These are phyloP conservation scores for Sympetrum striolatum DNA, from an alignment of 2,888 invertebrate species.

Conservation along the genomic window DNA sequence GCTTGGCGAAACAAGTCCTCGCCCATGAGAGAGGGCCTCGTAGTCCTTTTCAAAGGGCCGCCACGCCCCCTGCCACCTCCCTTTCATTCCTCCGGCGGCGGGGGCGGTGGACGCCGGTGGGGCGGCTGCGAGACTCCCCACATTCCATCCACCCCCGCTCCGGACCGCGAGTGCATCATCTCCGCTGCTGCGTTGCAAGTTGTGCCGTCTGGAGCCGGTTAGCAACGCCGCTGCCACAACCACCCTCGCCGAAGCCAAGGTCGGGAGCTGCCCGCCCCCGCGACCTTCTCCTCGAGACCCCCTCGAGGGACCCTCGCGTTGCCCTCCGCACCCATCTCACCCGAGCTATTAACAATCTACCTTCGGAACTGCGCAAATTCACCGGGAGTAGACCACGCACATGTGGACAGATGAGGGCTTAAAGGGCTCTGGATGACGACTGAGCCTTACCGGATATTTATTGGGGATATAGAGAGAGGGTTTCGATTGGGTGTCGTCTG, in stretches of 20 bases:
- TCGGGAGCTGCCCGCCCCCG: constrained; percentile 19
- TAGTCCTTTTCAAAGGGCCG: constrained; percentile 29
- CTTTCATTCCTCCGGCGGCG: background rate
- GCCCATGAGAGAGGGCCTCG: constrained; percentile 11
- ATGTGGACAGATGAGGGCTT: no score
- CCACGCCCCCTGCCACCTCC: constrained; percentile 19
- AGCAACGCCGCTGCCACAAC: constrained; percentile 42
- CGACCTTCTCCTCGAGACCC: constrained; percentile 9
- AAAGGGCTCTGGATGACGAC: no score
- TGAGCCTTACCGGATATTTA: no score
- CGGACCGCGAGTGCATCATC: constrained; percentile 17
- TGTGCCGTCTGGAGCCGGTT: constrained; percentile 19
- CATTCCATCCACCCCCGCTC: constrained; percentile 1
- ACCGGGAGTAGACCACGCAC: background rate
- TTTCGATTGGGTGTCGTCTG: no score
- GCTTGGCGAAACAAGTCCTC: constrained; percentile 32
- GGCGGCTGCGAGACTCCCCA: background rate
- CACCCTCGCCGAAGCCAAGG: constrained; percentile 17
- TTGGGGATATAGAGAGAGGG: no score
- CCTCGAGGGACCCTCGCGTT: background rate
- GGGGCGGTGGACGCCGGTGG: background rate
- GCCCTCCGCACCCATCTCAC: background rate
- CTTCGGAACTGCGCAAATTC: background rate
- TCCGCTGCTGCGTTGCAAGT: constrained; percentile 9
- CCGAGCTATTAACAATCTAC: background rate